These are phyloP conservation scores for Malurus elegans DNA, from an alignment of 2,113 vertebrate species.

Conservation along the genomic window DNA sequence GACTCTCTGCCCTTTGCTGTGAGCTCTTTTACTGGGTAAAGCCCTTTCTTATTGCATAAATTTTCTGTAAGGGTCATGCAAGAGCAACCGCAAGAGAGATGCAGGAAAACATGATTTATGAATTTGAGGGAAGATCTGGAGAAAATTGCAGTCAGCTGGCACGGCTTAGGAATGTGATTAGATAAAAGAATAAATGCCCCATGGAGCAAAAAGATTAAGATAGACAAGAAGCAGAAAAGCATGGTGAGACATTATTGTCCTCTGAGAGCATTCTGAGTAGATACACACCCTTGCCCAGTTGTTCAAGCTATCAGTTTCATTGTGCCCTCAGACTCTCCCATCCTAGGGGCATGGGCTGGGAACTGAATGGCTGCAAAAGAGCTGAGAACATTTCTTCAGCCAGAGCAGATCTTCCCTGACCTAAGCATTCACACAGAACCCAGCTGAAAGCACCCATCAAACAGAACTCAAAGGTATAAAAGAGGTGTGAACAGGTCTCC, in stretches of 20 bases:
- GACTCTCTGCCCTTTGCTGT: neutral
- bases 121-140: neutral
- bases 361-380: neutral
- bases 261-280: neutral
- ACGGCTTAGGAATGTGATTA: neutral
- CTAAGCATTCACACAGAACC: neutral
- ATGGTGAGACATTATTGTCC: neutral
- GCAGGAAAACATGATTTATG: neutral
- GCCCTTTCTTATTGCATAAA: neutral
- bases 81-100: neutral
- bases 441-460: neutral
- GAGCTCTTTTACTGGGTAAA: neutral
- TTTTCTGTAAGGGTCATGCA: neutral
- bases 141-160: neutral
- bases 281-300: rapidly evolving
- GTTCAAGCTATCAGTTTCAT: neutral
- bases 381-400: neutral
- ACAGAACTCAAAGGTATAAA: neutral
- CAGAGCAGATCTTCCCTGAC: neutral
- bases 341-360: neutral
- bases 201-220: neutral
- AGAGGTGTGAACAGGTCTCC: neutral
- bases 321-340: neutral
- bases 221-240: neutral
- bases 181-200: neutral